A percentile compares a stretch with the other conserved stretches of the same genome.
Conservation (phyloP, 2,888 invertebrate genomes). For the Drosophila quinaria region DNA sequence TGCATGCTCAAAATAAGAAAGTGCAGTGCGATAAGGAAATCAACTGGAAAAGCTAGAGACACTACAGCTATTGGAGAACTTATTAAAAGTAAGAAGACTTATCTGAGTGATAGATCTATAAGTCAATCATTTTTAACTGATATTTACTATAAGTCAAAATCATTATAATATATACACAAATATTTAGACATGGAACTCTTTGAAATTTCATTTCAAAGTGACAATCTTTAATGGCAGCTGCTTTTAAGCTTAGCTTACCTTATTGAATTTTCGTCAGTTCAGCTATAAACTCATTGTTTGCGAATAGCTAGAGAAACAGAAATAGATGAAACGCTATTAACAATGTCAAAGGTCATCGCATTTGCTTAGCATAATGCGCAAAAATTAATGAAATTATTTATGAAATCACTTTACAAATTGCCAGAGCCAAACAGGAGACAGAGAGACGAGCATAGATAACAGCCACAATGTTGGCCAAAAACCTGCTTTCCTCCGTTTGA, state of each 20-base stretch:
- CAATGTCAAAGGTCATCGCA: conserved; percentile 52
- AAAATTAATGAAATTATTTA: conserved; percentile 58
- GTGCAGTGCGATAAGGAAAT: conserved; percentile 12
- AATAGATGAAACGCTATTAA: conserved; percentile 18
- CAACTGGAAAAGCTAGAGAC: neutral
- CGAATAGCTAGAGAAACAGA: conserved; percentile 1
- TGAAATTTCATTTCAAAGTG: neutral
- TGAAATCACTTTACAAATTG: conserved; percentile 56
- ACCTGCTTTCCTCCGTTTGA: neutral
- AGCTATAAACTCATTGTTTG: conserved; percentile 42
- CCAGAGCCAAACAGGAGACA: conserved; percentile 6
- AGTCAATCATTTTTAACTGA: neutral
- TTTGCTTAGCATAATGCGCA: conserved; percentile 48
- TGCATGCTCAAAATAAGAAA: conserved; percentile 15
- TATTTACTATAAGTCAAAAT: neutral
- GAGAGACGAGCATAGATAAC: conserved; percentile 13
- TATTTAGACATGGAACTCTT: neutral
- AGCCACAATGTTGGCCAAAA: conserved; percentile 31
- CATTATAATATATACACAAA: neutral
- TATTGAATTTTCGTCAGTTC: conserved; percentile 11
- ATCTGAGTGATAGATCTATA: neutral
- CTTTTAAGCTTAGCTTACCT: neutral
- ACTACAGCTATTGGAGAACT: neutral
- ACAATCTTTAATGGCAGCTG: neutral
- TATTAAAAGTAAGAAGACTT: neutral